Evolutionary conservation across 2,113 vertebrate genomes (phyloP).

Genomic region (Triplophysa tibetana): DNA sequence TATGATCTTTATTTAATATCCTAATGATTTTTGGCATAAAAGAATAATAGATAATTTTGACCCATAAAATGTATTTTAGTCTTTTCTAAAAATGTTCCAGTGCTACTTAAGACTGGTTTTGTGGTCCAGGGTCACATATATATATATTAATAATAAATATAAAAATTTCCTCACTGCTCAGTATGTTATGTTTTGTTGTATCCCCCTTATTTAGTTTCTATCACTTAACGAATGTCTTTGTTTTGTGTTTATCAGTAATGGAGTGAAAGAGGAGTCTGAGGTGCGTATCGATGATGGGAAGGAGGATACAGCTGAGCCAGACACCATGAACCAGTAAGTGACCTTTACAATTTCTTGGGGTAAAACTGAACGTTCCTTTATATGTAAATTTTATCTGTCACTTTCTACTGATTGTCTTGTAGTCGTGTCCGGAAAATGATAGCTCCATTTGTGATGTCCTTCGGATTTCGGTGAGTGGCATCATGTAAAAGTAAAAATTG

Average conservation of each 20-base stretch:
- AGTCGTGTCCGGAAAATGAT: constrained; percentile 75
- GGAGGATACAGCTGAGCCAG: constrained; percentile 64
- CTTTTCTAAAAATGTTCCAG: no score
- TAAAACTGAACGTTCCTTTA: not conserved
- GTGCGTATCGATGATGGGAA: constrained; percentile 84
- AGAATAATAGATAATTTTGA: no score
- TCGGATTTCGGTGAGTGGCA: constrained; percentile 86
- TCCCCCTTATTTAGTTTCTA: no score
- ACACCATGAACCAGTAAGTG: constrained; percentile 79
- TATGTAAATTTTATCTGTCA: not conserved
- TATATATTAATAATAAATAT: no score
- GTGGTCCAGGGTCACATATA: no score
- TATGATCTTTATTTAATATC: no score
- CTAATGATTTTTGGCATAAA: no score
- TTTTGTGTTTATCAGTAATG: constrained; percentile 57
- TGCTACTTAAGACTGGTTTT: no score
- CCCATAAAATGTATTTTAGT: no score
- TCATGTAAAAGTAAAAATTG: not conserved
- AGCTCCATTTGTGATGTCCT: constrained; percentile 81
- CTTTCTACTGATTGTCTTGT: constrained; percentile 41
- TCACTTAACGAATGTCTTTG: not conserved
- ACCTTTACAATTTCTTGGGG: not conserved
- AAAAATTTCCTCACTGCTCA: no score
- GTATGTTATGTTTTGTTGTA: no score
- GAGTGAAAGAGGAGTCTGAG: constrained; percentile 70